phyloP scores from a whole-genome alignment of 2,113 vertebrate species.

The Chaetops frenatus region DNA sequence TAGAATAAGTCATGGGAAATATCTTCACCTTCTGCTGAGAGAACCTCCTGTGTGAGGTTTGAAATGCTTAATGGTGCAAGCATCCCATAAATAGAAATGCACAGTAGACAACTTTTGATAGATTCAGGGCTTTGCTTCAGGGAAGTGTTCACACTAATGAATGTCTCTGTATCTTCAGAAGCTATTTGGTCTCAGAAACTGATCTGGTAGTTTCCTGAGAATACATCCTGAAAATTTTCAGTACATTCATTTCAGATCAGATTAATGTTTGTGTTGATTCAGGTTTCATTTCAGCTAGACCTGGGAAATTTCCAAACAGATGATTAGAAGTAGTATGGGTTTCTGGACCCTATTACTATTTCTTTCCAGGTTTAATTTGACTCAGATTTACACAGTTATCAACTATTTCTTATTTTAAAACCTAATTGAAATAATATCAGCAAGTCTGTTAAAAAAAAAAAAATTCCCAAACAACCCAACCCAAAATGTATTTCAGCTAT shows the following conservation, averaged over 20 bases:
- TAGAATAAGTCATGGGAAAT: not conserved
- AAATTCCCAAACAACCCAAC: not conserved
- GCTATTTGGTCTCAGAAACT: not conserved
- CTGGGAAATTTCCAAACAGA: not conserved
- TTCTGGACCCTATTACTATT: not conserved
- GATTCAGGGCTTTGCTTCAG: not conserved
- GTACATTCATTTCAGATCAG: not conserved
- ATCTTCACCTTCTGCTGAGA: not conserved
- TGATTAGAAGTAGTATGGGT: not conserved
- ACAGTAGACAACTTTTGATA: not conserved
- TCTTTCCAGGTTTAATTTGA: not conserved
- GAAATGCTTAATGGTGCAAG: not conserved
- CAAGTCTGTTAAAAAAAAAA: not conserved
- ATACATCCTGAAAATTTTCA: not conserved
- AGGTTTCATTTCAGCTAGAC: not conserved
- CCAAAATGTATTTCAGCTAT: not conserved
- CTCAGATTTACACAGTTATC: not conserved
- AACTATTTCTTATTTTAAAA: not conserved
- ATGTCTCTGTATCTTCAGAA: not conserved
- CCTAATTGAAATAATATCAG: not conserved
- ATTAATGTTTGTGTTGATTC: not conserved
- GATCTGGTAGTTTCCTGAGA: not conserved
- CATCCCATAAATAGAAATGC: not conserved
- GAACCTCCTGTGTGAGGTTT: not conserved
- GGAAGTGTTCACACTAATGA: not conserved